Evolutionary conservation across 2,113 vertebrate species (phyloP), one percentile per base, ranked within the genome.

Genomic region (Monarcha castaneiventris): DNA sequence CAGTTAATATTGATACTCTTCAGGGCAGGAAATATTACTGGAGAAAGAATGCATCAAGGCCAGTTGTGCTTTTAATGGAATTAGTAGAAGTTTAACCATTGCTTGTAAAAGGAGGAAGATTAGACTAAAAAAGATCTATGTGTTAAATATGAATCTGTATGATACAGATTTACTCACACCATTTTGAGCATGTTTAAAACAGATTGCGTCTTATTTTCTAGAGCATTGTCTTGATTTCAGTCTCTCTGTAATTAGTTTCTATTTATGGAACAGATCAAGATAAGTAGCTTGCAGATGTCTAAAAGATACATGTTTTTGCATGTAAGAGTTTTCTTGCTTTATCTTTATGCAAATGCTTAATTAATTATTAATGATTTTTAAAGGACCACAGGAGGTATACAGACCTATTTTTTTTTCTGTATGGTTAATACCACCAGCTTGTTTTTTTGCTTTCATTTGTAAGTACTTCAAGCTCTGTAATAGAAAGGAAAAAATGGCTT

Each of bases 381-480:
- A 71, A 54, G 67, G 71, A 73, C 19, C 25, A 75, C 11, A 46
- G 75, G 84, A 88, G 21, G 23, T 59, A 68, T 58, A 74, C 10
- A 75, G 52, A 26, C 16, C 89, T 1, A 25, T 49, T 88, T 74
- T 88, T 74, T 77, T 93, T 77, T 69, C 61, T 83, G 7, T 54
- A 41, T 22, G 73, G 54, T 92, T 90, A 95, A 82, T 92, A 81
- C 4, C 18, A 94, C 39, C 23, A 41, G 48, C 82, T 97, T 23
- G 16, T 11, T 19, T 75, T 71, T 89, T 94, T 88, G 52, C 46
- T 93, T 97, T 92, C 21, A 58, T 84, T 89, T 95, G 5, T 71
- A 96, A 93, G 56, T 72, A 73, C 66, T 81, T 87, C 33, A 95
- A 55, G 87, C 71, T 96, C 77, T 87, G 67, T 77, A 39, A 91